Conservation (phyloP, 2,888 invertebrate species). For the Lordiphosa fenestrarum region DNA sequence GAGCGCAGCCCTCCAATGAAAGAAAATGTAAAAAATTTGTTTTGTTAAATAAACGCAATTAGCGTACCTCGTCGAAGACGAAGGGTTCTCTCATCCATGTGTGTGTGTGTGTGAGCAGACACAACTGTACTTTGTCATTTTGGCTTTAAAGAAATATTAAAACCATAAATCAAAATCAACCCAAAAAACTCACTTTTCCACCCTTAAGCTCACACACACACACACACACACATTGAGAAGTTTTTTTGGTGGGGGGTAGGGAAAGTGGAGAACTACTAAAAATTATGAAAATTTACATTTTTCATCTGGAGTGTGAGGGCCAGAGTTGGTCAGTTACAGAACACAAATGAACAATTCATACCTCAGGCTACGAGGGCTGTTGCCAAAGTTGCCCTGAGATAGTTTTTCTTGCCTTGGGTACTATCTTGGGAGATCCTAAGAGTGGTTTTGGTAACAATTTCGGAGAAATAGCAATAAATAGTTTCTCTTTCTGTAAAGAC, state of each 20-base stretch:
- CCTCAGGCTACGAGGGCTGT: not conserved
- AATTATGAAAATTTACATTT: constrained; percentile 70
- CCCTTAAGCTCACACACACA: constrained; percentile 44
- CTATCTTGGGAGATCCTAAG: too few species aligned
- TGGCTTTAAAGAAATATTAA: constrained; percentile 70
- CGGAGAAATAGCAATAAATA: too few species aligned
- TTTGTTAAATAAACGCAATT: constrained; percentile 73
- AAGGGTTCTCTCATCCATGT: constrained; percentile 31
- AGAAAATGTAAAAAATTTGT: constrained; percentile 49
- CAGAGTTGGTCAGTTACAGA: constrained; percentile 51
- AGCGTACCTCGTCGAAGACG: constrained; percentile 35
- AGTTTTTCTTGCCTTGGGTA: too few species aligned
- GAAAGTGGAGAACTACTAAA: constrained; percentile 68
- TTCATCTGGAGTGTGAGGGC: constrained; percentile 4
- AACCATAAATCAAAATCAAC: constrained; percentile 70
- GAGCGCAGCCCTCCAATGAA: constrained; percentile 57
- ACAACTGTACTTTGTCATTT: constrained; percentile 49
- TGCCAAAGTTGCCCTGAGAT: constrained; percentile 59
- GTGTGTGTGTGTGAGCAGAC: constrained; percentile 1
- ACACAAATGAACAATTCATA: constrained; percentile 23
- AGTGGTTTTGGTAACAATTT: too few species aligned
- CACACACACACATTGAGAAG: not conserved
- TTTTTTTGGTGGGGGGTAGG: not conserved
- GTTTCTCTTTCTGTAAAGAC: too few species aligned
- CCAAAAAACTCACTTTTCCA: constrained; percentile 64